phyloP scores from a whole-genome alignment of 2,888 invertebrate species.

The Peribatodes rhomboidaria region DNA sequence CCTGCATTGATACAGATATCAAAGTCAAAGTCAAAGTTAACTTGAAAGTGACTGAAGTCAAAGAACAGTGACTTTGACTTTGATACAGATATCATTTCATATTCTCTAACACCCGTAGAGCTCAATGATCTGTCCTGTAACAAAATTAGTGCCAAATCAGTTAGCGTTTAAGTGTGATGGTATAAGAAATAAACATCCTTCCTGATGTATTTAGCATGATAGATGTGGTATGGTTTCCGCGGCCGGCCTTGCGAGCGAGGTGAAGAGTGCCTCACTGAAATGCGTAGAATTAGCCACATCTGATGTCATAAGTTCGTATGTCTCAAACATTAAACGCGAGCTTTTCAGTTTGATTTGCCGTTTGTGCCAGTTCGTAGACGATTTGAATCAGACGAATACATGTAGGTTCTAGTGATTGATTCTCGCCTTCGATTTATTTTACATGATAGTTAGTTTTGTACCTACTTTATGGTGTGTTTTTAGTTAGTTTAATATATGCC shows the following conservation, averaged over 20 bases:
- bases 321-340: constrained; percentile 10
- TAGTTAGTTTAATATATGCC: background rate
- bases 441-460: background rate
- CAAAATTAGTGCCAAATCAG: background rate
- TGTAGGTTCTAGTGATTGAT: background rate
- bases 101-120: background rate
- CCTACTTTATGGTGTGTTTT: too few species aligned
- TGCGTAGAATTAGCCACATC: constrained; percentile 35
- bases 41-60: too few species aligned
- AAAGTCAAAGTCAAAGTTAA: too few species aligned
- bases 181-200: constrained; percentile 12
- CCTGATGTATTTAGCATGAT: constrained; percentile 17
- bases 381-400: background rate
- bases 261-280: constrained; percentile 39
- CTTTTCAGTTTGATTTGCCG: constrained; percentile 17
- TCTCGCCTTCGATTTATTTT: background rate
- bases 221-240: constrained; percentile 35
- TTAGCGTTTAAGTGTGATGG: background rate
- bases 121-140: too few species aligned
- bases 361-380: background rate
- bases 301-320: constrained; percentile 34
- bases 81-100: background rate
- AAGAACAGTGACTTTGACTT: too few species aligned
- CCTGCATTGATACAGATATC: background rate
- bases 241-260: constrained; percentile 33